phyloP scores from a whole-genome alignment of 2,797 vertebrate genomes.

The Fringilla coelebs region DNA sequence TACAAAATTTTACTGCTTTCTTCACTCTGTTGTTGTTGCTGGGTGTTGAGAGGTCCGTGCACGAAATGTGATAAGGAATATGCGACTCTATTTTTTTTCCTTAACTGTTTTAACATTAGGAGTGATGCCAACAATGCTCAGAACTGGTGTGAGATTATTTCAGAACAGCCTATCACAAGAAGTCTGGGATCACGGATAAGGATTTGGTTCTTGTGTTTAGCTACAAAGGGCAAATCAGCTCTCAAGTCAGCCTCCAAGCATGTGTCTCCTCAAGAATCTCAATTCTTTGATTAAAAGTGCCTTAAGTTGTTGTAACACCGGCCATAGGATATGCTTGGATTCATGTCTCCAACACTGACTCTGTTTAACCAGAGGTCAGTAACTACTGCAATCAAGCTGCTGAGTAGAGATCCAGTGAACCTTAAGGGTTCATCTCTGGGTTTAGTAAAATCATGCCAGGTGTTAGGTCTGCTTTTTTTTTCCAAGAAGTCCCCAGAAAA shows the following conservation, averaged over 20 bases:
- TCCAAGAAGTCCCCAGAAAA: background rate
- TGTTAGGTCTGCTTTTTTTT: background rate
- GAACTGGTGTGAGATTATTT: background rate
- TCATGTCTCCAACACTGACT: rapidly evolving
- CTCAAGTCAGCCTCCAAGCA: background rate
- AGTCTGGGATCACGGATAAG: background rate
- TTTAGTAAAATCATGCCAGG: background rate
- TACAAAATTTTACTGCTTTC: background rate
- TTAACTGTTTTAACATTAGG: background rate
- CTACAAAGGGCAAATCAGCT: background rate
- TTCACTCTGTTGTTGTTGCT: background rate
- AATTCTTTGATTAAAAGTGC: background rate
- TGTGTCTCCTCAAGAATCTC: background rate
- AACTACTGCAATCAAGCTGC: background rate
- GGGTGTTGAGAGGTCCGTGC: background rate
- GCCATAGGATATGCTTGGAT: background rate
- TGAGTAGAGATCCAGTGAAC: background rate
- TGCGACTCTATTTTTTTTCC: rapidly evolving
- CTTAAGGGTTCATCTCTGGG: background rate
- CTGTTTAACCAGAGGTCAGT: background rate
- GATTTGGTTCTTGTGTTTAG: background rate
- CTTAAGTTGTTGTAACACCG: background rate
- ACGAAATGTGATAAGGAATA: background rate
- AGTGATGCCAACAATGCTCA: background rate
- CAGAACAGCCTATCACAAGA: background rate